Percentiles rank a stretch among this genome's conserved stretches.
phyloP scores from a whole-genome alignment of 2,888 invertebrate genomes.

The Gryllus longicercus region DNA sequence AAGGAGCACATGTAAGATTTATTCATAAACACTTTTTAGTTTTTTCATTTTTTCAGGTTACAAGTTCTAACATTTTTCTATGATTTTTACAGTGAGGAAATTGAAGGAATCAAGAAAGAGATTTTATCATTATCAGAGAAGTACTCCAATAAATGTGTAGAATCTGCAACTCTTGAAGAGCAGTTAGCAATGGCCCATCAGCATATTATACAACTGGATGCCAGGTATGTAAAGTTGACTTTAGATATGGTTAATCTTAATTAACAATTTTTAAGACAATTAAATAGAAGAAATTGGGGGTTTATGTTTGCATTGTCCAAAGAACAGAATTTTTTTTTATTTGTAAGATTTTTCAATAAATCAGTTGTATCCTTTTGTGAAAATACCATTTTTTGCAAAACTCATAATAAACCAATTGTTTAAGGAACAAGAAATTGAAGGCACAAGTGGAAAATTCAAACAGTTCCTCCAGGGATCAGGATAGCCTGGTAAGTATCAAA shows the following conservation, averaged over 20 bases:
- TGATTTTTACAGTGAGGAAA: slow-evolving; percentile 62
- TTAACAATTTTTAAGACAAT: too few relatives aligned
- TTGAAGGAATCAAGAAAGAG: slow-evolving; percentile 78
- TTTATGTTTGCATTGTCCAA: too few relatives aligned
- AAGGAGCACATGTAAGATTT: slow-evolving; percentile 68
- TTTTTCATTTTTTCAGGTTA: not conserved
- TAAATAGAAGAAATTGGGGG: too few relatives aligned
- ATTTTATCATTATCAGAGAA: slow-evolving; percentile 87
- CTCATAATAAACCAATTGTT: not conserved
- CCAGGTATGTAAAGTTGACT: slow-evolving; percentile 50
- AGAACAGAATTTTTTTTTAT: too few relatives aligned
- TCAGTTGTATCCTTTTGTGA: too few relatives aligned
- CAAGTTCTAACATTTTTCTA: not conserved
- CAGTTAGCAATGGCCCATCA: slow-evolving; percentile 80
- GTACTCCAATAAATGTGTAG: slow-evolving; percentile 89
- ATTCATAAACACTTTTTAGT: slow-evolving; percentile 34
- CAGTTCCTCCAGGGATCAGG: not conserved
- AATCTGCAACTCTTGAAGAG: slow-evolving; percentile 84
- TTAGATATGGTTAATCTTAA: too few relatives aligned
- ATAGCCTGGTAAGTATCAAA: not conserved
- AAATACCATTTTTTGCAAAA: too few relatives aligned
- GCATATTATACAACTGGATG: slow-evolving; percentile 76
- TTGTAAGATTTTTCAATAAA: too few relatives aligned
- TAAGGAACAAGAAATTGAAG: not conserved
- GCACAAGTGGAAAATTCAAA: slow-evolving; percentile 17